These are phyloP conservation scores for Paramisgurnus dabryanus DNA, from an alignment of 2,113 vertebrate genomes.

Conservation along the genomic window DNA sequence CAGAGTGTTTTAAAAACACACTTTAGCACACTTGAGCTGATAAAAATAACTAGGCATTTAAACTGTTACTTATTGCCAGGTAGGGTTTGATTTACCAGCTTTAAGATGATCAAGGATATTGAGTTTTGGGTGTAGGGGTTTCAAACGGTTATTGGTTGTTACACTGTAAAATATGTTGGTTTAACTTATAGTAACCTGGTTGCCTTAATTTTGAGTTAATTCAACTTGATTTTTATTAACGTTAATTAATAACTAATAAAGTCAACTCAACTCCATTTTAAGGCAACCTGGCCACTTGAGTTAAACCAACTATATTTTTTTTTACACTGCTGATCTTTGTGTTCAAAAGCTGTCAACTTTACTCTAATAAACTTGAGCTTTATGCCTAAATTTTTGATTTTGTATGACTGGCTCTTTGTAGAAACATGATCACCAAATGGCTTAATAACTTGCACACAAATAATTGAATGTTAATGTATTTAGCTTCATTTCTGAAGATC, in stretches of 20 bases:
- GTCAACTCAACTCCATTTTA: no score
- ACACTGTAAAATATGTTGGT: no score
- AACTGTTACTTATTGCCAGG: neutral
- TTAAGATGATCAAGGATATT: neutral
- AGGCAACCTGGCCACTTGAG: no score
- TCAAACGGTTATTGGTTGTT: neutral
- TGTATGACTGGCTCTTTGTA: neutral
- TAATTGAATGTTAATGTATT: no score
- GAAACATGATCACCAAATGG: no score
- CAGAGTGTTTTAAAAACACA: neutral
- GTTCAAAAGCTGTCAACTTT: slow-evolving; percentile 6
- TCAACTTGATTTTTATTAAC: no score
- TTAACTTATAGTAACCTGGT: no score
- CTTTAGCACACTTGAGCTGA: neutral
- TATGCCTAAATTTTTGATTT: neutral
- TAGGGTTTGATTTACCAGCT: neutral
- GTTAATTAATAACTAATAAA: no score
- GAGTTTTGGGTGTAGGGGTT: neutral
- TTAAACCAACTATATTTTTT: no score
- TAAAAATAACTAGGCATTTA: neutral
- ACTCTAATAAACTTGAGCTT: neutral
- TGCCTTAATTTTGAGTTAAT: no score
- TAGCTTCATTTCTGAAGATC: no score
- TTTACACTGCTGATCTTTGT: neutral
- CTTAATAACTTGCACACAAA: no score